phyloP scores from a whole-genome alignment of 2,113 vertebrate species.

The Bolborhynchus lineola region DNA sequence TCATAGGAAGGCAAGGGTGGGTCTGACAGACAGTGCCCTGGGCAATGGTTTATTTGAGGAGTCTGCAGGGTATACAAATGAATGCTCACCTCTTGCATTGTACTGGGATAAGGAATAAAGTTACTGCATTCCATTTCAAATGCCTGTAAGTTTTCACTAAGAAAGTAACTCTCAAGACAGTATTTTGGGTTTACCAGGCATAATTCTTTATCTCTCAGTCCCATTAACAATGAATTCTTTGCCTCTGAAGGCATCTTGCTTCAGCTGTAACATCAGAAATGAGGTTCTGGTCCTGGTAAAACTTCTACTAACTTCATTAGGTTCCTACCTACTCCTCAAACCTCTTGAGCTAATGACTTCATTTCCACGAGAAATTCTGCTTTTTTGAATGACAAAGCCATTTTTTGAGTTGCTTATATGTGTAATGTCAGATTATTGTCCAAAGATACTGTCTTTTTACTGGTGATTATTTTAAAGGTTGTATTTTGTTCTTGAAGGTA shows the following conservation, averaged over 20 bases:
- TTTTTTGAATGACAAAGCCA: not conserved
- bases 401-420: not conserved
- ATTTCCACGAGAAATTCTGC: not conserved
- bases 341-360: not conserved
- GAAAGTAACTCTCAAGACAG: not conserved
- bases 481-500: not conserved
- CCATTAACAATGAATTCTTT: not conserved
- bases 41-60: not conserved
- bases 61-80: constrained; percentile 21
- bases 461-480: not conserved
- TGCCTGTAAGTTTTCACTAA: not conserved
- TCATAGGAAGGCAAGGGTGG: constrained; percentile 23
- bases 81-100: not conserved
- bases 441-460: not conserved
- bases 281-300: not conserved
- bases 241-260: not conserved
- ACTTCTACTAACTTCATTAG: not conserved
- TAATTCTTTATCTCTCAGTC: not conserved
- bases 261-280: not conserved
- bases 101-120: not conserved
- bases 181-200: not conserved
- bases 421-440: not conserved
- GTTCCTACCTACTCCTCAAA: not conserved
- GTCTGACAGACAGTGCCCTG: constrained; percentile 32
- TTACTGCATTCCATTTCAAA: not conserved